phyloP scores from a whole-genome alignment of 2,113 vertebrate species.

The Dromas ardeola region DNA sequence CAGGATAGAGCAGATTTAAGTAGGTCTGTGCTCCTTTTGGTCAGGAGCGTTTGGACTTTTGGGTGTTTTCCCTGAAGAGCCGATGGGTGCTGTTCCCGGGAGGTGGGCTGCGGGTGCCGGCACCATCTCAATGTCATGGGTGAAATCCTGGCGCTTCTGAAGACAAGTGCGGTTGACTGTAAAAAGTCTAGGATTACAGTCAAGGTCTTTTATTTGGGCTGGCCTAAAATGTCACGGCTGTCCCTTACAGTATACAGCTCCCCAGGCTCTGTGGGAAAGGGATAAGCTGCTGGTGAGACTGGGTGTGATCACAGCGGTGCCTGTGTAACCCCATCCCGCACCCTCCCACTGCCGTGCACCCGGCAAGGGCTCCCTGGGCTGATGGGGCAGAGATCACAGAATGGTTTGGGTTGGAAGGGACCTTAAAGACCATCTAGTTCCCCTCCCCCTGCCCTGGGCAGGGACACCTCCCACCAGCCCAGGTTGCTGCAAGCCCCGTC shows the following conservation, averaged over 20 bases:
- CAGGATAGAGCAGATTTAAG: not conserved
- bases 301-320: not conserved
- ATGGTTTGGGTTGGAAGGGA: not conserved
- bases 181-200: not conserved
- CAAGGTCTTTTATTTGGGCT: not conserved
- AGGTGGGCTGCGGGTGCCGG: not conserved
- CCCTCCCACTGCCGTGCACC: not conserved
- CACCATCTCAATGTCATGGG: not conserved
- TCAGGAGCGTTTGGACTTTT: not conserved
- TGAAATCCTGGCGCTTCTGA: not conserved
- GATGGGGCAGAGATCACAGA: not conserved
- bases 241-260: not conserved
- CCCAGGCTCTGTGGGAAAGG: not conserved
- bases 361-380: not conserved
- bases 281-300: not conserved
- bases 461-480: not conserved
- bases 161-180: not conserved
- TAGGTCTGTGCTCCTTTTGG: not conserved
- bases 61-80: not conserved
- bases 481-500: not conserved
- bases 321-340: accelerated
- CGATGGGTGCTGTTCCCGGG: not conserved
- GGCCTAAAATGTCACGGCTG: not conserved
- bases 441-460: not conserved
- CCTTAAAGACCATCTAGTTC: not conserved